phyloP scores from a whole-genome alignment of 2,797 vertebrate genomes.

The Semotilus atromaculatus region DNA sequence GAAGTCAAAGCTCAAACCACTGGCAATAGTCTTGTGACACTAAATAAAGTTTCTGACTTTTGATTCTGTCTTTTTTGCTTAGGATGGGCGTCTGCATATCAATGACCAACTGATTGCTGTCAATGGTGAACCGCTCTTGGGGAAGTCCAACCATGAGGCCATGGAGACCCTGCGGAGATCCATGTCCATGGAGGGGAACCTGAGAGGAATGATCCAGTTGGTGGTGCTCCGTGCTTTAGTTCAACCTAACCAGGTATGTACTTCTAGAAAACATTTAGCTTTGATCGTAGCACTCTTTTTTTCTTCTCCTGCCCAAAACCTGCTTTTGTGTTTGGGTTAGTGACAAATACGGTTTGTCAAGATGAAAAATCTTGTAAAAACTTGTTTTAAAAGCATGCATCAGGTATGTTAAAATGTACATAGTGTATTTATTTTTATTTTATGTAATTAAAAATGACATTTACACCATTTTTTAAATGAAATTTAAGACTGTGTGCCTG shows the following conservation, averaged over 20 bases:
- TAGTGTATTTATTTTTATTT: not conserved
- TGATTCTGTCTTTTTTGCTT: constrained; percentile 9
- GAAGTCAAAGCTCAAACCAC: not conserved
- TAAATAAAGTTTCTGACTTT: not conserved
- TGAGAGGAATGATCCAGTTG: constrained; percentile 92
- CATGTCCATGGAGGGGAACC: constrained; percentile 97
- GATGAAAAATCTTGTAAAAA: not conserved
- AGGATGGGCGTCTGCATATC: constrained; percentile 90
- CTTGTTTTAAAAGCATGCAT: not conserved
- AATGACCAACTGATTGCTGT: constrained; percentile 96
- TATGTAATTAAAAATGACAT: not conserved
- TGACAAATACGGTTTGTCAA: not conserved
- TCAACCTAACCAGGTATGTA: constrained; percentile 47
- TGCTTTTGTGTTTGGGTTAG: not conserved
- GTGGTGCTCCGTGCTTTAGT: constrained; percentile 84
- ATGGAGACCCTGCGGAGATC: constrained; percentile 97
- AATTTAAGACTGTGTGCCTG: too few species aligned
- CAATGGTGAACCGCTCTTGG: constrained; percentile 91
- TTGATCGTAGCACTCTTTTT: not conserved
- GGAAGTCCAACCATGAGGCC: constrained; percentile 91
- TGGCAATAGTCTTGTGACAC: not conserved
- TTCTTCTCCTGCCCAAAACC: not conserved
- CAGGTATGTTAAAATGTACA: not conserved
- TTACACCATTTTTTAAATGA: too few species aligned
- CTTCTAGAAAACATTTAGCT: not conserved